Conservation (phyloP, 2,797 vertebrate species). For the Gouania willdenowi region DNA sequence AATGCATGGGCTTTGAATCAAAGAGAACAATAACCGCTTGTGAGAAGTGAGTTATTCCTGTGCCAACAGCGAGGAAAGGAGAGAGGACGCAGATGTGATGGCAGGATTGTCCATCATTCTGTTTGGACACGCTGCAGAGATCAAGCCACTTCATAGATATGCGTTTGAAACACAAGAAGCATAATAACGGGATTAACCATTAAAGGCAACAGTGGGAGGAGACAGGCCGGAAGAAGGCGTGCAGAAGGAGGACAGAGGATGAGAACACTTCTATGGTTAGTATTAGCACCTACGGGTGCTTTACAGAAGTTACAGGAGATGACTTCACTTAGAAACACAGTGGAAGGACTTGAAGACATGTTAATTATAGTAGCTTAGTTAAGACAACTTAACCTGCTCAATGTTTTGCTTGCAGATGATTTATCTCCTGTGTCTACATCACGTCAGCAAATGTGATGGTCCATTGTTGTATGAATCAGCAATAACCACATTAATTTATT, state of each 20-base stretch:
- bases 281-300: too few species aligned
- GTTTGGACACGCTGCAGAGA: conserved; percentile 59
- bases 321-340: too few species aligned
- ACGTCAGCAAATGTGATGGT: too few species aligned
- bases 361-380: too few species aligned
- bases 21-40: conserved; percentile 63
- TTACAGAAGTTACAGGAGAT: too few species aligned
- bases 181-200: conserved; percentile 62
- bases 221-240: conserved; percentile 13
- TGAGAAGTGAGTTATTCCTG: conserved; percentile 34
- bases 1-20: conserved; percentile 24
- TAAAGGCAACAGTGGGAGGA: conserved; percentile 40
- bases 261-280: too few species aligned
- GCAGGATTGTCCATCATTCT: conserved; percentile 51
- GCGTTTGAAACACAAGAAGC: conserved; percentile 75
- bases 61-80: conserved; percentile 37
- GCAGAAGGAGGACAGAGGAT: background rate
- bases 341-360: too few species aligned
- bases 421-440: too few species aligned
- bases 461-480: too few species aligned
- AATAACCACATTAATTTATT: too few species aligned
- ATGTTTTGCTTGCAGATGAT: too few species aligned
- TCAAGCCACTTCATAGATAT: conserved; percentile 55
- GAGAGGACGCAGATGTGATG: conserved; percentile 7
- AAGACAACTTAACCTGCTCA: too few species aligned